Evolutionary conservation across 1,140 invertebrate genomes (phyloP), one percentile per base, ranked within the genome.

Genomic region (Caenorhabditis brenneri): DNA sequence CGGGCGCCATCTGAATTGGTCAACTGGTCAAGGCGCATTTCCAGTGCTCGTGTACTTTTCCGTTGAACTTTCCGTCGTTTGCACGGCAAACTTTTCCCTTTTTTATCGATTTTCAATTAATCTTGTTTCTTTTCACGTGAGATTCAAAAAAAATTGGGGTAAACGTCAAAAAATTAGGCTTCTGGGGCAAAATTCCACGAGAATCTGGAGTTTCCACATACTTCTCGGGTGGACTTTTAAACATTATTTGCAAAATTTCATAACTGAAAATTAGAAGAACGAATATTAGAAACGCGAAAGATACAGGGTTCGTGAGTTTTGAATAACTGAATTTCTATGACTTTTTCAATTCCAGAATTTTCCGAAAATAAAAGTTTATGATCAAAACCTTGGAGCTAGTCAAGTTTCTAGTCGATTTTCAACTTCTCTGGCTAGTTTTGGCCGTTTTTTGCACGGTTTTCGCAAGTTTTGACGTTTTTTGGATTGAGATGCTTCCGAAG

Each of bases 21-120:
- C 65, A 74, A 74, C 65, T 74, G 65, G 65, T 74, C 65, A 74
- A 74, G 65, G 65, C 65, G 65, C 65, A 24, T 42, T 74, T 74
- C 29, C n/a, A 39, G 65, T 74, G 65, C 65, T 42, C 24, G 36
- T 42, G 65, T 74, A 74, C 36, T 74, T 74, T 74, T 33, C 22
- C 22, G 2, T 65, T n/a, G n/a, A n/a, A n/a, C 29, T 31, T 19
- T 6, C 7, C 36, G 16, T 6, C 6, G 12, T 65, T 65, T 36
- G 12, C 39, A 42, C 5, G 12, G 5, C 39, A 42, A 42, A 6
- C 12, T 33, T 2, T 65, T 10, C 10, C 19, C 31, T 65, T 36
- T 65, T 36, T 16, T 16, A 22, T 27, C 58, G 15, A 19, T 65
- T 65, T n/a, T 65, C 29, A n/a, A 2, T n/a, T 51, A 22, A 22